These are phyloP conservation scores for Drosophila ananassae DNA, from an alignment of 1,140 invertebrate genomes.

Conservation along the genomic window DNA sequence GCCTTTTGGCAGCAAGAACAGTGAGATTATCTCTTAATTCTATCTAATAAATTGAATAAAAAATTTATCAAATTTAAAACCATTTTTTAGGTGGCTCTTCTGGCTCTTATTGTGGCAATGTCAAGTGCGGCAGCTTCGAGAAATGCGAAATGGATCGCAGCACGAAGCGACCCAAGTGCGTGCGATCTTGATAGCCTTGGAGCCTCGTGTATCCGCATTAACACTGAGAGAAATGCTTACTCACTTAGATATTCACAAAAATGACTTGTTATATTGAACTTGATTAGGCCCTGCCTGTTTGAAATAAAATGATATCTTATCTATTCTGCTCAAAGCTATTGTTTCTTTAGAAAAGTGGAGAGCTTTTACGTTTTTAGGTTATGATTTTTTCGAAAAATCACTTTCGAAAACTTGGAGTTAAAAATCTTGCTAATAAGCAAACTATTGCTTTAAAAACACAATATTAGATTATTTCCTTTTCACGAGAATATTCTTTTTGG, in stretches of 20 bases:
- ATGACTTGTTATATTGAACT: too few species aligned
- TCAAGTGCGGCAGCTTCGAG: conserved; percentile 88
- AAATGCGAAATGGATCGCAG: conserved; percentile 88
- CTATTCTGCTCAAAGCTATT: too few species aligned
- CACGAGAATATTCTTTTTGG: conserved; percentile 11
- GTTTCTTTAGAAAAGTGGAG: too few species aligned
- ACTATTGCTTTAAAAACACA: background rate
- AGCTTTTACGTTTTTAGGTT: too few species aligned
- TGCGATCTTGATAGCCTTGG: conserved; percentile 80
- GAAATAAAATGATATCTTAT: background rate
- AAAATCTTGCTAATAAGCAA: too few species aligned
- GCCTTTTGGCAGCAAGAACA: conserved; percentile 79
- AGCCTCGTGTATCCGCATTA: background rate
- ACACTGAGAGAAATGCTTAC: background rate
- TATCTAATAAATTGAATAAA: too few species aligned
- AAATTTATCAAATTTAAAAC: background rate
- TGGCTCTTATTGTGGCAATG: conserved; percentile 88
- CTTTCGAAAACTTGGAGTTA: too few species aligned
- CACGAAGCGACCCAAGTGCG: conserved; percentile 88
- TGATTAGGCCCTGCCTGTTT: background rate
- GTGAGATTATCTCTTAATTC: conserved; percentile 42
- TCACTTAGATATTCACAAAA: background rate
- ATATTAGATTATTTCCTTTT: background rate
- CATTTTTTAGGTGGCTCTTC: conserved; percentile 84
- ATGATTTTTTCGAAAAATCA: too few species aligned